Percentiles rank a stretch among this genome's conserved stretches.
Conservation (phyloP, 2,113 vertebrate genomes). For the Boleophthalmus pectinirostris region DNA sequence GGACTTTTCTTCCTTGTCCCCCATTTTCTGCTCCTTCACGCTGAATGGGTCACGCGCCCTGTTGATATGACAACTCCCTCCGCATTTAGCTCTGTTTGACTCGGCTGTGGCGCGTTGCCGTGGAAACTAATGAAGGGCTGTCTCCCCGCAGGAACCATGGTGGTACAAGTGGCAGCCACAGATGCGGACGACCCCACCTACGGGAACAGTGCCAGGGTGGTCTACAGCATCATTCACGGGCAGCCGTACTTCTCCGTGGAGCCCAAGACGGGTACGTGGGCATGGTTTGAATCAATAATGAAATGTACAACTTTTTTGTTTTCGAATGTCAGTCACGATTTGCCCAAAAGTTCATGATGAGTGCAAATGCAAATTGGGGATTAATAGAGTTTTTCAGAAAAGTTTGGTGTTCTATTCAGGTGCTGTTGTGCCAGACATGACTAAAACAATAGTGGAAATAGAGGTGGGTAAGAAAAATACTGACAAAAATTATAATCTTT, state of each 20-base stretch:
- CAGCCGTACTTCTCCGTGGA: conserved; percentile 98
- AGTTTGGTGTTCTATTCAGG: no score
- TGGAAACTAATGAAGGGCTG: conserved; percentile 62
- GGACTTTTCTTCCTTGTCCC: conserved; percentile 14
- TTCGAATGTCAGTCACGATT: not conserved
- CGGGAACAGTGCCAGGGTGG: conserved; percentile 93
- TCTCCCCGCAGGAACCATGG: conserved; percentile 87
- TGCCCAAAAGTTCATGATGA: not conserved
- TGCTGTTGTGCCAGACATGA: not conserved
- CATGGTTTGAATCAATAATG: not conserved
- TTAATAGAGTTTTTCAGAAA: not conserved
- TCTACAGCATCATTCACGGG: conserved; percentile 95
- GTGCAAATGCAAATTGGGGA: not conserved
- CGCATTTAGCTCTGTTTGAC: conserved; percentile 59
- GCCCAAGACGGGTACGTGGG: conserved; percentile 88
- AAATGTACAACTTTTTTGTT: not conserved
- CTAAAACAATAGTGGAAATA: no score
- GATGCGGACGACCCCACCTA: conserved; percentile 97
- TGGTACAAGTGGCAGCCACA: conserved; percentile 94
- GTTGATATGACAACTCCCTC: conserved; percentile 43
- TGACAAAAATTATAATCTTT: no score
- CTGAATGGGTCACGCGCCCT: conserved; percentile 46
- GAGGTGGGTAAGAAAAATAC: no score
- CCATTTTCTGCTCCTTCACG: conserved; percentile 8
- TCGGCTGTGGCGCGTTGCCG: conserved; percentile 45